Evolutionary conservation across 2,888 invertebrate species (phyloP).

Genomic region (Macrosiphum euphorbiae): DNA sequence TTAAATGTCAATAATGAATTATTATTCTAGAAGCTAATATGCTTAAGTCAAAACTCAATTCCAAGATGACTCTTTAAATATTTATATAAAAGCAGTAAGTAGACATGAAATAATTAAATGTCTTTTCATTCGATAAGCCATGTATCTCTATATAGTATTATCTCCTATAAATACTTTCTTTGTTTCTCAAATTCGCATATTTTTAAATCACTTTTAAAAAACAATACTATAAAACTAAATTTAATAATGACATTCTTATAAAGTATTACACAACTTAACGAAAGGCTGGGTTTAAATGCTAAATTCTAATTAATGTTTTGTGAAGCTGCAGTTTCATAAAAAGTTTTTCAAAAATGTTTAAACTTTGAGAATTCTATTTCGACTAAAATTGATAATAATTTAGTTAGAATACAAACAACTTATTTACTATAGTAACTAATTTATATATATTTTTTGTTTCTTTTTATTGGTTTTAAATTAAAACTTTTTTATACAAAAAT

Average conservation of each 20-base stretch:
- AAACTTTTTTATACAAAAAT: background rate
- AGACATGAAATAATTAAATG: background rate
- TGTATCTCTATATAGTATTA: background rate
- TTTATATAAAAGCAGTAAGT: background rate
- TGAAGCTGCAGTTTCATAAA: background rate
- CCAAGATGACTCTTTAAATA: background rate
- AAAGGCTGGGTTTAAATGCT: background rate
- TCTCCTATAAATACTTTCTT: background rate
- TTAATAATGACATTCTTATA: background rate
- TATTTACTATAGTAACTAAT: background rate
- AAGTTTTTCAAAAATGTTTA: background rate
- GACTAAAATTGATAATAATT: background rate
- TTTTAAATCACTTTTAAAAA: background rate
- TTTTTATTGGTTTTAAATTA: background rate
- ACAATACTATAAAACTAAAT: background rate
- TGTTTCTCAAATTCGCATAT: background rate
- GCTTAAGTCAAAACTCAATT: too few relatives aligned
- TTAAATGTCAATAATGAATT: background rate
- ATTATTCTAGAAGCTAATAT: background rate
- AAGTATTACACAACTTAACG: background rate
- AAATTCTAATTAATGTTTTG: background rate
- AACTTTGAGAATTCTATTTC: background rate
- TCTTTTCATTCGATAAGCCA: background rate
- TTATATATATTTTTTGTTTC: background rate
- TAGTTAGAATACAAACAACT: background rate